A percentile compares a stretch with the other conserved stretches of the same genome.
Conservation (phyloP, 2,113 vertebrate species). For the Elaphurus davidianus region DNA sequence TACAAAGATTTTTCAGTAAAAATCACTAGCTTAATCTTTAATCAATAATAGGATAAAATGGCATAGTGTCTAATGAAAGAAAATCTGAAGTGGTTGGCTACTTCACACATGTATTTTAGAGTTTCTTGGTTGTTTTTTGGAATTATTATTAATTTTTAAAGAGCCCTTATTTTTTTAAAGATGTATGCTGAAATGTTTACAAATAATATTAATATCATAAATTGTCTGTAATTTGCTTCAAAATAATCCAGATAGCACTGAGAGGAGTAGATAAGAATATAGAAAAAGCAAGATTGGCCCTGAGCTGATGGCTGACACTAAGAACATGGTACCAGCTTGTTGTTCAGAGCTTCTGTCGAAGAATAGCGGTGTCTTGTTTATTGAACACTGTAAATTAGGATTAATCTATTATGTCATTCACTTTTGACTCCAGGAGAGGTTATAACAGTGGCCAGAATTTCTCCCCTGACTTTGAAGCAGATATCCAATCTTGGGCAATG, state of each 20-base stretch:
- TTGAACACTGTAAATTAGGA: background rate
- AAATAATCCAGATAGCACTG: background rate
- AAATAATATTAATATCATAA: background rate
- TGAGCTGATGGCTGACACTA: background rate
- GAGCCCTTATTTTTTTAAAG: background rate
- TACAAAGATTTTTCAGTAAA: conserved; percentile 57
- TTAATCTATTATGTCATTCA: background rate
- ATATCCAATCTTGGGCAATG: background rate
- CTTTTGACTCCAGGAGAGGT: background rate
- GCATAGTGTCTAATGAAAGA: background rate
- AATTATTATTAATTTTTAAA: background rate
- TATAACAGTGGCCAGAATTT: background rate
- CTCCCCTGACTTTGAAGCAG: background rate
- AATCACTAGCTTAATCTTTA: conserved; percentile 29
- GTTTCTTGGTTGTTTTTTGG: background rate
- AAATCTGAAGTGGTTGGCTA: background rate
- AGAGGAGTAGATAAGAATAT: background rate
- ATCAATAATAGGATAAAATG: conserved; percentile 30
- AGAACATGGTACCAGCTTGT: background rate
- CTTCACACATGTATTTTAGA: background rate
- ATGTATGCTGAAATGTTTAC: background rate
- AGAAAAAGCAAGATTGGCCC: background rate
- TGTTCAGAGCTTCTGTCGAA: background rate
- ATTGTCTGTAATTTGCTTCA: background rate
- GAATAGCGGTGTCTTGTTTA: background rate